Evolutionary conservation across 2,888 invertebrate genomes (phyloP).

Genomic region (Leucophenga maculata): DNA sequence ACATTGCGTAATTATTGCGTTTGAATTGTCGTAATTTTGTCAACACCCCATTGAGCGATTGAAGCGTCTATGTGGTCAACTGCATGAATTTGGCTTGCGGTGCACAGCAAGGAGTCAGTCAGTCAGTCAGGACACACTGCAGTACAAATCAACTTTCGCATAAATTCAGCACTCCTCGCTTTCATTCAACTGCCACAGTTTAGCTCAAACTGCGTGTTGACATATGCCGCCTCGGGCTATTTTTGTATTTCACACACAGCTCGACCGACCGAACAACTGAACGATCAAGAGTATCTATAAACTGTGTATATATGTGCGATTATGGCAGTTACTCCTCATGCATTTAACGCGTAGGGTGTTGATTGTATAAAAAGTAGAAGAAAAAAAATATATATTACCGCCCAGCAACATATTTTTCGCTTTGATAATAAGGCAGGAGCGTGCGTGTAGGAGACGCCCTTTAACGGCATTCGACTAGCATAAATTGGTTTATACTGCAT

Average conservation of each 20-base stretch:
- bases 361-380: constrained; percentile 51
- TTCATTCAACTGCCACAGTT: neutral
- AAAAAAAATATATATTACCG: no score
- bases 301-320: constrained; percentile 2
- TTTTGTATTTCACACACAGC: constrained; percentile 19
- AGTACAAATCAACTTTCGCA: constrained; percentile 6
- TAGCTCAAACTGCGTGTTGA: constrained; percentile 11
- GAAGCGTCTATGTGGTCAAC: constrained; percentile 17
- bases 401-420: constrained; percentile 15
- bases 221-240: constrained; percentile 26
- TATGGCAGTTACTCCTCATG: constrained; percentile 25
- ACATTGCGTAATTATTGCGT: constrained; percentile 63
- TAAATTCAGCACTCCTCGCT: neutral
- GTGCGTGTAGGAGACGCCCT: no score
- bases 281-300: constrained; percentile 4
- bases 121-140: neutral
- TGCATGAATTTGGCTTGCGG: constrained; percentile 22
- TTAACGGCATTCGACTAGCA: no score
- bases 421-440: constrained; percentile 1
- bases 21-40: constrained; percentile 54
- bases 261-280: neutral
- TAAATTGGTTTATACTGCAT: no score
- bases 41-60: constrained; percentile 52
- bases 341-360: constrained; percentile 60
- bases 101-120: constrained; percentile 16